These are phyloP conservation scores for Calidris pygmaea DNA, from an alignment of 2,113 vertebrate genomes.

Conservation along the genomic window DNA sequence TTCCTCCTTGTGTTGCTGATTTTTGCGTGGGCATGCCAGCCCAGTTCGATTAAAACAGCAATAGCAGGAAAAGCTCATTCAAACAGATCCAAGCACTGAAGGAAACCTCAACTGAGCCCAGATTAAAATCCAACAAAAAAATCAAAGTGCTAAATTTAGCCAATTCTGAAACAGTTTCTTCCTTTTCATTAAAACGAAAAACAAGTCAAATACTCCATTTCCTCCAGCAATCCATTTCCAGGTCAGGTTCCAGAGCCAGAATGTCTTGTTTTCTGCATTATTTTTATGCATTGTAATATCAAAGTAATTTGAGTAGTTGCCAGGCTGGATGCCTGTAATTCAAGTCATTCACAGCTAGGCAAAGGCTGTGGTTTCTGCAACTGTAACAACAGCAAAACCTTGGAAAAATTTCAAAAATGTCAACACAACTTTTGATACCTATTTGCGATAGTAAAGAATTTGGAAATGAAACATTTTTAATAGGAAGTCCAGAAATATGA, in stretches of 20 bases:
- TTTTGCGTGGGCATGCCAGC: background rate
- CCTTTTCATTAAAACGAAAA: background rate
- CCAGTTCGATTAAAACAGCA: background rate
- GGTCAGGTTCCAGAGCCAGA: slow-evolving; percentile 10
- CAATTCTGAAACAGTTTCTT: background rate
- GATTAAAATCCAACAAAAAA: background rate
- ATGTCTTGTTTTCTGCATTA: slow-evolving; percentile 8
- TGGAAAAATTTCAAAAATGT: background rate
- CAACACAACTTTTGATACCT: background rate
- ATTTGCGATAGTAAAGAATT: background rate
- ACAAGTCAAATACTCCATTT: background rate
- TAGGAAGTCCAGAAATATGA: background rate
- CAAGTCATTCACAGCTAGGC: background rate
- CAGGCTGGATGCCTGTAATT: background rate
- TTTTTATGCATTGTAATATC: background rate
- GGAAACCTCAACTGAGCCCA: background rate
- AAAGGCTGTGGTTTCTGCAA: background rate
- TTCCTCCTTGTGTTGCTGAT: background rate
- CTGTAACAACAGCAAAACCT: background rate
- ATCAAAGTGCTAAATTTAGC: background rate
- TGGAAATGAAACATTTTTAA: background rate
- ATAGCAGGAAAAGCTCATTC: background rate
- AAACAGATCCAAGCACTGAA: background rate
- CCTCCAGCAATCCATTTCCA: background rate
- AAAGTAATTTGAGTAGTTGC: background rate